Base-by-base conservation (phyloP, 2,888 invertebrate genomes). In the Allophyes oxyacanthae region DNA sequence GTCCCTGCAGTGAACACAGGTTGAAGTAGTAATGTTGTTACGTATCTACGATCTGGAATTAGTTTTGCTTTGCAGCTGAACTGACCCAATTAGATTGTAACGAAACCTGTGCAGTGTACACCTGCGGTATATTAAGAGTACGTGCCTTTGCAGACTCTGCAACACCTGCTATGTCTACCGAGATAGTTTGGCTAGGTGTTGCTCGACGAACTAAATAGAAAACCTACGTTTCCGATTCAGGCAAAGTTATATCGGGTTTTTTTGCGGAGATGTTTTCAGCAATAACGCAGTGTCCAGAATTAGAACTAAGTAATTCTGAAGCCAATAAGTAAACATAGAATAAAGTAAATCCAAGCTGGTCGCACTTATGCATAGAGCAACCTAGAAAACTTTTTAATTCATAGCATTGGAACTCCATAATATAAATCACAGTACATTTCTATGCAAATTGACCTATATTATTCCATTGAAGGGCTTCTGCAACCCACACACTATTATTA, bases 21-120 rank as follows among this genome's bases (percentile, higher is more conserved):
- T 20, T 3, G 4, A 20, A 20, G 20, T 20, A 4, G 20, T 20
- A 20, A 20, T 20, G 2, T 20, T 20, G 4, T 20, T 20, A 20
- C 20, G 20, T 20, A 20, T 20, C 20, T 4, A 20, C 20, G 2
- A 44, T 51, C 36, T 50, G 43, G 26, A 69, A 64, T 69, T 69
- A 43, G 54, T 69, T 54, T 42, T 26, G 25, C 62, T 20, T 20
- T 38, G 34, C 33, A n/a, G 40, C 33, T 37, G 33, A 28, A 37
- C 56, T 50, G 71, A 64, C 51, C 57, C 40, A 60, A 68, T 61
- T 68, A 67, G 62, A 41, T 67, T 13, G 40, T 20, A 45, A 59
- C 0, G 46, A 44, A 67, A 49, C 67, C 20, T 52, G 42, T n/a
- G n/a, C n/a, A n/a, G n/a, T n/a, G n/a, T 30, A 41, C 25, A 15